Conservation (phyloP, 2,888 invertebrate genomes). For the Catocala fraxini region DNA sequence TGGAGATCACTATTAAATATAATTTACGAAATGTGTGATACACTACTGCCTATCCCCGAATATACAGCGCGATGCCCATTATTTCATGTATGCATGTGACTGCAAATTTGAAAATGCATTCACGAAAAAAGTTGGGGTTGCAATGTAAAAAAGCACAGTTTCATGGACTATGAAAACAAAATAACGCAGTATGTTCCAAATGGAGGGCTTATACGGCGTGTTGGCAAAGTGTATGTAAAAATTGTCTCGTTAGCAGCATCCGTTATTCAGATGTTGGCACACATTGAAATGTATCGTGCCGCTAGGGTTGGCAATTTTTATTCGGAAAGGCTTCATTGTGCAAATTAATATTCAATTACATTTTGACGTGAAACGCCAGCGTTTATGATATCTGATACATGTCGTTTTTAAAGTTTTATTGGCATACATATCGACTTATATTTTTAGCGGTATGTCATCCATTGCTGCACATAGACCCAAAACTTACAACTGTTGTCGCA, state of each 20-base stretch:
- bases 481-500: too few species aligned
- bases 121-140: background rate
- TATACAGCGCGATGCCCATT: too few species aligned
- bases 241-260: constrained; percentile 63
- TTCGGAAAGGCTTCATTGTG: background rate
- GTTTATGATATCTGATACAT: too few species aligned
- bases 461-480: too few species aligned
- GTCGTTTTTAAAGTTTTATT: too few species aligned
- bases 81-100: too few species aligned
- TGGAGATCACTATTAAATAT: too few species aligned
- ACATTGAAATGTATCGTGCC: constrained; percentile 47
- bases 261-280: constrained; percentile 48
- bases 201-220: constrained; percentile 14
- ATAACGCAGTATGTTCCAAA: background rate
- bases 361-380: too few species aligned
- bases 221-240: constrained; percentile 38
- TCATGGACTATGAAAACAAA: constrained; percentile 8
- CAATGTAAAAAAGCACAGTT: background rate
- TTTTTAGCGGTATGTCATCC: too few species aligned
- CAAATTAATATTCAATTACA: background rate
- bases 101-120: background rate
- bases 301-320: constrained; percentile 6
- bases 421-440: too few species aligned
- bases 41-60: too few species aligned
- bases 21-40: too few species aligned